Conservation (phyloP, 64 coral and sea anemone genomes). For the Cladopsammia gracilis region DNA sequence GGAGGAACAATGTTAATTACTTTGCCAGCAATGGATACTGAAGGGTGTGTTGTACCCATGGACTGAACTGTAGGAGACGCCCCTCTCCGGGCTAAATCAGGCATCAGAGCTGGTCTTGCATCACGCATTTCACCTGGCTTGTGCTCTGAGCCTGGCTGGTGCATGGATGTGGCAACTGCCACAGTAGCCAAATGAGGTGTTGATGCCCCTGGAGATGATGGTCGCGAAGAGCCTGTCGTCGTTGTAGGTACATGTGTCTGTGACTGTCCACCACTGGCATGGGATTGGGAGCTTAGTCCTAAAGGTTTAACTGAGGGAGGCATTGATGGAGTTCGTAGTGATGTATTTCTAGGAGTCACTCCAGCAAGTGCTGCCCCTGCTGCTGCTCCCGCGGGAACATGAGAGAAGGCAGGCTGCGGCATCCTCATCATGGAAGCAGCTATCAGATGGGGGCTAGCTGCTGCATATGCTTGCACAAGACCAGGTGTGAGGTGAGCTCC, state of each 20-base stretch:
- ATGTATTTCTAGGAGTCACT: constrained; percentile 44
- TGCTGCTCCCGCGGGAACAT: constrained; percentile 67
- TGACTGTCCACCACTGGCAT: constrained; percentile 1
- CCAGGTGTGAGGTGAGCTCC: constrained; percentile 21
- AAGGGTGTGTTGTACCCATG: not conserved
- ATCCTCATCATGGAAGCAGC: constrained; percentile 36
- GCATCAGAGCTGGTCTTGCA: constrained; percentile 20
- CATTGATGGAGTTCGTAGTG: constrained; percentile 37
- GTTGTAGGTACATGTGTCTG: constrained; percentile 36
- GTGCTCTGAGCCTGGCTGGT: constrained; percentile 54
- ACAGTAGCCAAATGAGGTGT: constrained; percentile 11
- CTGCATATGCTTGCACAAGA: constrained; percentile 20
- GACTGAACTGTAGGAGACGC: constrained; percentile 47
- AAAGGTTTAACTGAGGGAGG: constrained; percentile 38
- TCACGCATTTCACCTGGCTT: constrained; percentile 55
- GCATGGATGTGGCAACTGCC: constrained; percentile 40
- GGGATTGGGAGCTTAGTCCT: constrained; percentile 44
- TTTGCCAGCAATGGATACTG: constrained; percentile 4
- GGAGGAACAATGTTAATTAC: constrained; percentile 32
- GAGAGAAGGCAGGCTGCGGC: constrained; percentile 57
- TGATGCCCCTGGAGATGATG: constrained; percentile 51
- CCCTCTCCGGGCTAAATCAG: constrained; percentile 50
- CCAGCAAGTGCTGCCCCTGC: constrained; percentile 61
- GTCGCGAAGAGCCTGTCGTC: constrained; percentile 48
- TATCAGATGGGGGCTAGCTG: constrained; percentile 26